Evolutionary conservation across 2,888 invertebrate species (phyloP).

Genomic region (Papilio demoleus): DNA sequence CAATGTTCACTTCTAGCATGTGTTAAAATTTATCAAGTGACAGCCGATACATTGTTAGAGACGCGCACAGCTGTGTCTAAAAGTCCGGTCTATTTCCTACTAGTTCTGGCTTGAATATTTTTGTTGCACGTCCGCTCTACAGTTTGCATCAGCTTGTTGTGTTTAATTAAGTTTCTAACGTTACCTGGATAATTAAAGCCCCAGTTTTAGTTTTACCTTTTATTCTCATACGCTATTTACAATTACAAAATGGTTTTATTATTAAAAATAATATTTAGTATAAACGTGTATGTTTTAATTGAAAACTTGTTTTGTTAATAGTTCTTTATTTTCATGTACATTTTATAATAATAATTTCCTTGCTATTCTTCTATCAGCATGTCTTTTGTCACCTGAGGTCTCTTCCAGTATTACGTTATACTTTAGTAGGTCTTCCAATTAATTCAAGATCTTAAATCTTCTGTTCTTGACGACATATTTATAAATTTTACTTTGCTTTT

Average conservation of each 20-base stretch:
- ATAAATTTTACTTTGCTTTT: no score
- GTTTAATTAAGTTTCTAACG: constrained; percentile 38
- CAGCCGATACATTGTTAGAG: background rate
- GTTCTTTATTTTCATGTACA: background rate
- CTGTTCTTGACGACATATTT: no score
- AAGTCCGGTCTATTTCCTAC: constrained; percentile 17
- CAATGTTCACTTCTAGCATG: no score
- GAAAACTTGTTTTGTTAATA: background rate
- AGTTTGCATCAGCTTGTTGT: constrained; percentile 31
- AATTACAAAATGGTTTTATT: constrained; percentile 1
- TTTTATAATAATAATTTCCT: no score
- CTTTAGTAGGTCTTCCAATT: no score
- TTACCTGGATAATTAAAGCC: constrained; percentile 37
- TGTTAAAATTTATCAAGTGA: background rate
- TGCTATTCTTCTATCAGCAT: no score
- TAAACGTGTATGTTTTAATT: background rate
- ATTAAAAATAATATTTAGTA: background rate
- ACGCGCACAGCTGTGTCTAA: constrained; percentile 22
- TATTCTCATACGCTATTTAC: constrained; percentile 17
- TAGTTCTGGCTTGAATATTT: constrained; percentile 32
- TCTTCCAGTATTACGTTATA: no score
- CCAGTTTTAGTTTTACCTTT: constrained; percentile 29
- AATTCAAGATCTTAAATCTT: no score
- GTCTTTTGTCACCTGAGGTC: no score
- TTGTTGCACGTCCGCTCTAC: constrained; percentile 28